Base-by-base conservation (phyloP, 2,888 invertebrate genomes). In the Nomada goodeniana region DNA sequence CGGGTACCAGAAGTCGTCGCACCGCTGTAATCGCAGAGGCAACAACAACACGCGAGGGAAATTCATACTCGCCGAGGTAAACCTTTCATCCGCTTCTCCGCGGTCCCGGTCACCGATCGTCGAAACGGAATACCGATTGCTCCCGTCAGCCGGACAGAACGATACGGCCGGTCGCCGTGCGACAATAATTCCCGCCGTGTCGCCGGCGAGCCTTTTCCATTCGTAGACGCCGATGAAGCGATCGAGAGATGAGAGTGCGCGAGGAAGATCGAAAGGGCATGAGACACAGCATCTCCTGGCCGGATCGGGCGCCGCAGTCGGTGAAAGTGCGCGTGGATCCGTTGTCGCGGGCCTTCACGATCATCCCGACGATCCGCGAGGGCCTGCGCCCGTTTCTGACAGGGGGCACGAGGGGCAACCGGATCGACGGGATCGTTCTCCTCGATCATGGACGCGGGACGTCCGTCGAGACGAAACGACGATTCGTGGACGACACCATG, bases 281-380 rank as follows among this genome's bases (percentile, higher is more conserved):
- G 92, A 90, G 85, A 80, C 91, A 92, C 81, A 92, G 92, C 83
- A 91, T 86, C 83, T 91, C 92, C 26, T 92, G 92, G 92, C 92
- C 92, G 67, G 89, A 90, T 60, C 86, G 90, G 57, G 85, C 89
- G 26, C 83, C 88, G 60, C 84, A 83, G 44, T 89, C 91, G 65
- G 91, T 92, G 26, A 91, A 91, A 84, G 89, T 92, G 74, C 88
- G 91, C 55, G 86, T 92, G 50, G 89, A 92, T 83, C 91, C 91
- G 9, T 71, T 89, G 61, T 91, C 92, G 44, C 88, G 92, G 59
- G 91, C 92, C 63, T 92, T 91, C 63, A 91, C 91, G 55, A 91
- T 92, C 65, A 89, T 91, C 29, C 91, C 91, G 50, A 83, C 87
- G 68, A 85, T 88, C 53, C 84, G 82, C 73, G 89, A 89, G 61